Base-by-base conservation (phyloP, 1,140 invertebrate genomes). In the Andricus grossulariae region DNA sequence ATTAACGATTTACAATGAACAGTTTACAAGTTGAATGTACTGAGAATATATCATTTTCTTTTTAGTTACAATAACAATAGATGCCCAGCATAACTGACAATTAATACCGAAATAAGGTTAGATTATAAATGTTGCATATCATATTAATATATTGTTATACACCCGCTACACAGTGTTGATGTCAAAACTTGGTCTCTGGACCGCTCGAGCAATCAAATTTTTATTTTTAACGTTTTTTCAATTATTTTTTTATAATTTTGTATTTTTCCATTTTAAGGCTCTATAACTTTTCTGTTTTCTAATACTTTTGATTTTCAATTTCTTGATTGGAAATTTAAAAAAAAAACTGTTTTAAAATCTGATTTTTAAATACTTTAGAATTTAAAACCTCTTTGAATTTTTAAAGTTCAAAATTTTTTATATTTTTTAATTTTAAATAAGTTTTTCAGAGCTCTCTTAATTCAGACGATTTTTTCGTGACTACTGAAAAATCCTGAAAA, bases 111-210 rank as follows among this genome's bases (percentile, higher is more conserved):
- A 85, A 88, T 91, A 91, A 88, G 88, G 85, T 91, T 91, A 91
- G 90, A 90, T 90, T 90, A 90, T 90, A 91, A 91, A 91, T 91
- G 89, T 91, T 91, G 89, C 90, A 91, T 91, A 91, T 91, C 90
- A 91, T 91, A 89, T 90, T 90, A 90, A 89, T 90, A 91, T 90
- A 91, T 91, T 91, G 90, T 91, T 91, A 90, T 90, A 89, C 87
- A 89, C 86, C 89, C 89, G 84, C 85, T 85, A 89, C 85, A 83
- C 87, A 85, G 86, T 84, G 83, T 83, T 85, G 60, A 66, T 66
- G 25, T 86, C 82, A 84, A 77, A 60, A 74, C 72, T 80, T 75
- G 78, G 32, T 16, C 60, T 66, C 60, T 39, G 21, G 13, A 66
- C 60, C 32, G 60, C 60, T 16, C 60, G 60, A 66, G n/a, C n/a